A percentile compares a stretch with the other conserved stretches of the same genome.
phyloP scores from a whole-genome alignment of 2,888 invertebrate genomes.

The Lepeophtheirus nordmannii region DNA sequence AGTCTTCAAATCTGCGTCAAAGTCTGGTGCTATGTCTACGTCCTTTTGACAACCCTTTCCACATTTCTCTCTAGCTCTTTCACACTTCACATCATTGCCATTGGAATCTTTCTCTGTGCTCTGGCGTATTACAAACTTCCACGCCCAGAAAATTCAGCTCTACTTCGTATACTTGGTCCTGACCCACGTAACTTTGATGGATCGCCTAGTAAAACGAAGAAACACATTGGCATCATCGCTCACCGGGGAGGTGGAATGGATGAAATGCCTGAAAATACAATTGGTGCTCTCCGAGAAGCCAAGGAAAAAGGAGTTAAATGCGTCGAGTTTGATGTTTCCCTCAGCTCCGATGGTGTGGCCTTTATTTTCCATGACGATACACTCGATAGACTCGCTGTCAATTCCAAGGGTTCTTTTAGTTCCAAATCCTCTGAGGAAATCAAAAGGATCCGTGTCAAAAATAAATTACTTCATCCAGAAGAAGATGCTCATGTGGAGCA shows the following conservation, averaged over 20 bases:
- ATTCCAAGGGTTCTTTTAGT: too few species aligned
- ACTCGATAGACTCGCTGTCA: conserved; percentile 47
- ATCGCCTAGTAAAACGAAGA: conserved; percentile 9
- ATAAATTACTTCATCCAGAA: conserved; percentile 1
- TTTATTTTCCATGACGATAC: conserved; percentile 59
- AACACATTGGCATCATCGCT: conserved; percentile 46
- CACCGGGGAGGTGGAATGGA: conserved; percentile 59
- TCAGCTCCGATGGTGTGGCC: conserved; percentile 56
- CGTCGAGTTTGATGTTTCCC: conserved; percentile 58
- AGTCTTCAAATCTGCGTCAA: too few species aligned
- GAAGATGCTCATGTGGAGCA: conserved; percentile 44
- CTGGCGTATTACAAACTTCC: conserved; percentile 10
- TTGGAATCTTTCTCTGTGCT: conserved; percentile 13
- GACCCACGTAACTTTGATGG: conserved; percentile 18
- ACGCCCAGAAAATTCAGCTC: not conserved
- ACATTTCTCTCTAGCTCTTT: too few species aligned
- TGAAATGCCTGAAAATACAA: conserved; percentile 57
- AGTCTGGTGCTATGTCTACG: too few species aligned
- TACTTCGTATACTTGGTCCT: conserved; percentile 1
- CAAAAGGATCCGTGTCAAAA: too few species aligned
- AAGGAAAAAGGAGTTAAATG: conserved; percentile 52
- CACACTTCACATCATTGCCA: not conserved
- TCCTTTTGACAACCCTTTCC: too few species aligned
- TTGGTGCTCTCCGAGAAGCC: conserved; percentile 51
- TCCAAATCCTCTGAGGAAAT: too few species aligned